These are phyloP conservation scores for Limnodromus scolopaceus DNA, from an alignment of 2,797 vertebrate genomes.

Conservation along the genomic window DNA sequence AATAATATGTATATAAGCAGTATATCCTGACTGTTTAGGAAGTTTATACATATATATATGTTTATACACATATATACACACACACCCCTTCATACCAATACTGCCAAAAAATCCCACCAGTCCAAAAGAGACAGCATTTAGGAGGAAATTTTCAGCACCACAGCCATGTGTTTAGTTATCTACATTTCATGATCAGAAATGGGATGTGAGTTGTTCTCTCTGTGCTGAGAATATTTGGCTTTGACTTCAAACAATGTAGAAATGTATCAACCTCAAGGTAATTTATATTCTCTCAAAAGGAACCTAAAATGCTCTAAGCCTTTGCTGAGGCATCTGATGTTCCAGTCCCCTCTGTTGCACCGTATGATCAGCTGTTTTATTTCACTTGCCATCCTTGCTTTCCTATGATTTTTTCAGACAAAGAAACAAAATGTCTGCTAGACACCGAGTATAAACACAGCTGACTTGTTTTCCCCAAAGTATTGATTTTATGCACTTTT, in stretches of 20 bases:
- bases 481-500: slow-evolving; percentile 63
- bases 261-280: slow-evolving; percentile 56
- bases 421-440: slow-evolving; percentile 64
- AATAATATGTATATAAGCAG: not conserved
- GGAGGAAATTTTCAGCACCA: slow-evolving; percentile 24
- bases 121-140: slow-evolving; percentile 23
- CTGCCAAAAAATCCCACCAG: slow-evolving; percentile 33
- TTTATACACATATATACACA: not conserved
- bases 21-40: not conserved
- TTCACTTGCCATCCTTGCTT: slow-evolving; percentile 18
- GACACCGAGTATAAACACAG: slow-evolving; percentile 42
- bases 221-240: slow-evolving; percentile 18
- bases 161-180: slow-evolving; percentile 14
- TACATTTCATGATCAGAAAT: slow-evolving; percentile 2
- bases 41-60: slow-evolving; percentile 32
- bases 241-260: slow-evolving; percentile 41
- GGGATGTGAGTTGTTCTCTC: slow-evolving; percentile 4
- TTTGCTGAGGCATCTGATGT: slow-evolving; percentile 49
- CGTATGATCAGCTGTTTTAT: slow-evolving; percentile 8
- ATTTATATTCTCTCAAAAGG: slow-evolving; percentile 60
- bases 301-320: slow-evolving; percentile 57
- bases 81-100: not conserved
- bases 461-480: slow-evolving; percentile 55
- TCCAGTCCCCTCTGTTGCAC: slow-evolving; percentile 7
- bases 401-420: slow-evolving; percentile 57